Evolutionary conservation across 2,888 invertebrate genomes (phyloP).

Genomic region (Bibio marci): DNA sequence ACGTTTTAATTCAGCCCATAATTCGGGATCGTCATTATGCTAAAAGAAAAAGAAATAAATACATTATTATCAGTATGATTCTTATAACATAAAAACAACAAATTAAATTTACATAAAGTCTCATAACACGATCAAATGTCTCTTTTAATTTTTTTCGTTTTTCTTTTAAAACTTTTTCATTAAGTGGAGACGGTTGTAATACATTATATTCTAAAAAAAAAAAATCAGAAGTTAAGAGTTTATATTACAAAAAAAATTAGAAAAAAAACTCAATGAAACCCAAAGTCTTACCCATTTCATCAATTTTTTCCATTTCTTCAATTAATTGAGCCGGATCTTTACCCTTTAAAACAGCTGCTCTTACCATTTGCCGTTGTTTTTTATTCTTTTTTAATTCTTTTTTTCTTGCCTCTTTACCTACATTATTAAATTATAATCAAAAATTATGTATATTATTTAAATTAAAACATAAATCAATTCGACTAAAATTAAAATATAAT

Average conservation of each 20-base stretch:
- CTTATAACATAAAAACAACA: no score
- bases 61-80: conserved; percentile 1
- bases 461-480: conserved; percentile 4
- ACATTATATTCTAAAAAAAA: conserved; percentile 73
- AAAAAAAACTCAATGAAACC: conserved; percentile 3
- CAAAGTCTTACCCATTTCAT: conserved; percentile 75
- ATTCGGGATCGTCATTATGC: conserved; percentile 93
- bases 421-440: no score
- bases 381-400: conserved; percentile 98
- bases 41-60: conserved; percentile 23
- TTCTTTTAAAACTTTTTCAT: conserved; percentile 92
- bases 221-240: conserved; percentile 3
- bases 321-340: conserved; percentile 93
- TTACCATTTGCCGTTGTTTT: conserved; percentile 86
- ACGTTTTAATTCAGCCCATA: conserved; percentile 79
- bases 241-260: conserved; percentile 1
- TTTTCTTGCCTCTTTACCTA: conserved; percentile 93
- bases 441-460: conserved; percentile 2
- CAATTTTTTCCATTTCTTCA: conserved; percentile 92
- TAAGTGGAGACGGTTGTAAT: conserved; percentile 81
- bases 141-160: conserved; percentile 91
- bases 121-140: conserved; percentile 83
- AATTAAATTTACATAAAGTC: conserved; percentile 69
- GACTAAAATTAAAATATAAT: conserved; percentile 9
- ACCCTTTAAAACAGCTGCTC: conserved; percentile 92